Evolutionary conservation across 1,140 invertebrate genomes (phyloP), one percentile per base, ranked within the genome.

Genomic region (Cryptotermes secundus): DNA sequence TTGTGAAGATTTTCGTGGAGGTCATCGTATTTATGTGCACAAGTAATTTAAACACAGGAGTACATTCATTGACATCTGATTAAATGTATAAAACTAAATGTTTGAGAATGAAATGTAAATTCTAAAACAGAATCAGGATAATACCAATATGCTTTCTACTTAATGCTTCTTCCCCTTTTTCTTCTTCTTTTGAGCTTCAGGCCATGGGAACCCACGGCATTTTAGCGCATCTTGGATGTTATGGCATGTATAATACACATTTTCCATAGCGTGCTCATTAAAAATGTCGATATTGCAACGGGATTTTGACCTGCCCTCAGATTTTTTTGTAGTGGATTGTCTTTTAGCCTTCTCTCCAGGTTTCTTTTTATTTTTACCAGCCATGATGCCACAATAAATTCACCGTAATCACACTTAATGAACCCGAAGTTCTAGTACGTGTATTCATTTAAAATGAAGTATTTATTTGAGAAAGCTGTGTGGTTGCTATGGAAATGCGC

Each of bases 241-340:
- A 86, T 97, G 96, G 87, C 96, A 97, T 2, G 95, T 95, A 87
- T 95, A 95, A 88, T 97, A 97, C 7, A 96, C 96, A 87, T 97
- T 97, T 86, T 96, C 94, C 94, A 97, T 96, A 0, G 95, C 95
- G n/a, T 94, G 93, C 86, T 96, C 95, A 83, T 95, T 96, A 84
- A 97, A 94, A 85, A 97, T 95, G 86, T 97, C 96, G 59, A 96
- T 94, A 26, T 93, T 92, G 85, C 93, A 93, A 87, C 90, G 90
- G 22, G 90, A 88, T 85, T 88, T 88, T 10, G 92, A 92, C 86
- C 92, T 92, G 31, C 93, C 92, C 2, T 91, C 91, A 85, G 90
- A 90, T 86, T 93, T 93, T 86, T 93, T 92, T 85, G 93, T 89
- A 88, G 84, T 90, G 89, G 31, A 89, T 83, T 89, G 88, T 85